Evolutionary conservation across 2,797 vertebrate genomes (phyloP).

Genomic region (Allobates femoralis): DNA sequence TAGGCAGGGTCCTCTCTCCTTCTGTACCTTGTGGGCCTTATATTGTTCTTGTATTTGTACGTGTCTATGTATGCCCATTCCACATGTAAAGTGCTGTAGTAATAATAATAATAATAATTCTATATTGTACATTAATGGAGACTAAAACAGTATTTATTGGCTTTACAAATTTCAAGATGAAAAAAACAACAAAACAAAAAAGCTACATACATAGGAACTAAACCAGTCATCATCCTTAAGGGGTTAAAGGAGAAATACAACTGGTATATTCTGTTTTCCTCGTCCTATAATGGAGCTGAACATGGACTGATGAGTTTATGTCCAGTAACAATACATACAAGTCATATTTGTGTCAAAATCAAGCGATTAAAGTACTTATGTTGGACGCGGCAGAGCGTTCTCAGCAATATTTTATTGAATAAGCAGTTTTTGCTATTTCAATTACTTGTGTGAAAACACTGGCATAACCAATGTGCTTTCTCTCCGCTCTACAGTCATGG

Average conservation of each 20-base stretch:
- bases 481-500: neutral
- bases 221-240: too few species aligned
- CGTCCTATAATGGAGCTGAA: neutral
- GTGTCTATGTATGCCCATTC: too few species aligned
- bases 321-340: constrained; percentile 4
- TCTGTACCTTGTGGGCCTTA: too few species aligned
- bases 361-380: neutral
- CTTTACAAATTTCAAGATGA: too few species aligned
- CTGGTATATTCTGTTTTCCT: neutral
- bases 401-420: constrained; percentile 5
- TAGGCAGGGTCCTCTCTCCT: too few species aligned
- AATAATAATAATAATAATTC: too few species aligned
- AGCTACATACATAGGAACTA: too few species aligned
- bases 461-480: neutral
- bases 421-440: constrained; percentile 26
- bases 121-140: too few species aligned
- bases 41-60: too few species aligned
- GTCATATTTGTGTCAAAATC: neutral
- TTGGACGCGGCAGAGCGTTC: neutral
- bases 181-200: too few species aligned
- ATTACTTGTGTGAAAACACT: constrained; percentile 11
- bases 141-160: too few species aligned
- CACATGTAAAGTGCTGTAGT: too few species aligned
- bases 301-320: neutral
- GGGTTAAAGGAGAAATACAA: neutral